Base-by-base conservation (phyloP, 2,888 invertebrate genomes). In the Nipponacmea schrenckii region DNA sequence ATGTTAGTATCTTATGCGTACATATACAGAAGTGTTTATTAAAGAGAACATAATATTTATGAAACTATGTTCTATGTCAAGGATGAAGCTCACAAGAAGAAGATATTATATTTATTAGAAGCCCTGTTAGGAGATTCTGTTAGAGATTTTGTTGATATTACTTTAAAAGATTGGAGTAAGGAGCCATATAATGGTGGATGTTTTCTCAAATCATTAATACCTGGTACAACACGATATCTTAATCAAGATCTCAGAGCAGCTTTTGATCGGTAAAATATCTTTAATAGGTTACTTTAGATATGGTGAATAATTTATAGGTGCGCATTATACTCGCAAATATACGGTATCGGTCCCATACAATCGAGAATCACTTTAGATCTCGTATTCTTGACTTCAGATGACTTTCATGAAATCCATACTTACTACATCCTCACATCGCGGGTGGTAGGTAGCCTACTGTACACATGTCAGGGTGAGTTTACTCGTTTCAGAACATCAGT, bases 131-230 rank as follows among this genome's bases (percentile, higher is more conserved):
- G 89, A 24, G 76, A 78, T 1, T 77, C 83, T 31, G 84, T 83
- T 3, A 79, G 79, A 17, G 77, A 85, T 27, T 84, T 76, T 70
- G 68, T 86, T 15, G 87, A 88, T 64, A 88, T 87, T 74, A 75
- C 70, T 10, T 87, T 88, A 79, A 86, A 86, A 75, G 83, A 88
- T 75, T 89, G 89, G 89, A 81, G 84, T 44, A 75, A 78, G 67
- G 89, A 89, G 70, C 83, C 86, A 0, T 89, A 83, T 79, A 86
- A 81, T 70, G 86, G 86, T 31, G 89, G 89, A 7, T 84, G 87
- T 68, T 88, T 88, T 20, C 82, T 87, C 17, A 82, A 83, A 70
- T 77, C 81, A 68, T 84, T 84, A 15, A 81, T 83, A 7, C 84
- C 88, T 14, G 89, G 88, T n/a, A 83, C 85, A 46, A 86, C 85